phyloP scores from a whole-genome alignment of 2,797 vertebrate genomes.

The Hybognathus amarus region DNA sequence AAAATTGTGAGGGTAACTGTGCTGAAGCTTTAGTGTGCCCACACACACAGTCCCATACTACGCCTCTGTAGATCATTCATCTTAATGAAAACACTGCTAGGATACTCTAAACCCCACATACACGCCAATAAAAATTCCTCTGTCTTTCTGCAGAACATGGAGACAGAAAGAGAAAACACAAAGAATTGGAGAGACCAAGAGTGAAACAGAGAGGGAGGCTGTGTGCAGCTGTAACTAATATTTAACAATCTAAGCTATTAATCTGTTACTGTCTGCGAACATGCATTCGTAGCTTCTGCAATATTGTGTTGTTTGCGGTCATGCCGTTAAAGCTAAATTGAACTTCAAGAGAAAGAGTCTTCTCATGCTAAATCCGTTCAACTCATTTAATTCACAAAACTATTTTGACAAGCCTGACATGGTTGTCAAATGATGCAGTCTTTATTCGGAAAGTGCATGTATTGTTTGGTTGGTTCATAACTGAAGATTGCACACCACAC shows the following conservation, averaged over 20 bases:
- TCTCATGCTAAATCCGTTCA: background rate
- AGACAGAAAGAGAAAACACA: background rate
- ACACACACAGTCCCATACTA: conserved; percentile 17
- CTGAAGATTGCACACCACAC: background rate
- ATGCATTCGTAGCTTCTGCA: background rate
- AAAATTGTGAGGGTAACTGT: background rate
- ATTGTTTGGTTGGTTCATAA: conserved; percentile 5
- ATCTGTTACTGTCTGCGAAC: background rate
- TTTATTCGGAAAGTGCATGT: conserved; percentile 5
- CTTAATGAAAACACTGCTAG: conserved; percentile 53
- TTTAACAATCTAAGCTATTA: background rate
- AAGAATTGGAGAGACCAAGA: background rate
- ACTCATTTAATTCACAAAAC: background rate
- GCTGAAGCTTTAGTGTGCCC: background rate
- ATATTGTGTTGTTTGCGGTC: background rate
- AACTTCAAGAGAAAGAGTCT: background rate
- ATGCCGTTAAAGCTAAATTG: background rate
- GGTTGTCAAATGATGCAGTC: background rate
- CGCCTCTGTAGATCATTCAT: conserved; percentile 25
- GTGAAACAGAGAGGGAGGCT: background rate
- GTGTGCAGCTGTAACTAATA: conserved; percentile 11
- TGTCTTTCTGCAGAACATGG: conserved; percentile 36
- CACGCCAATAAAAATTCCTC: conserved; percentile 51
- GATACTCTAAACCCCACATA: conserved; percentile 42
- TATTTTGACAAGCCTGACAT: background rate